phyloP scores from a whole-genome alignment of 1,140 invertebrate genomes.

The Andricus grossulariae region DNA sequence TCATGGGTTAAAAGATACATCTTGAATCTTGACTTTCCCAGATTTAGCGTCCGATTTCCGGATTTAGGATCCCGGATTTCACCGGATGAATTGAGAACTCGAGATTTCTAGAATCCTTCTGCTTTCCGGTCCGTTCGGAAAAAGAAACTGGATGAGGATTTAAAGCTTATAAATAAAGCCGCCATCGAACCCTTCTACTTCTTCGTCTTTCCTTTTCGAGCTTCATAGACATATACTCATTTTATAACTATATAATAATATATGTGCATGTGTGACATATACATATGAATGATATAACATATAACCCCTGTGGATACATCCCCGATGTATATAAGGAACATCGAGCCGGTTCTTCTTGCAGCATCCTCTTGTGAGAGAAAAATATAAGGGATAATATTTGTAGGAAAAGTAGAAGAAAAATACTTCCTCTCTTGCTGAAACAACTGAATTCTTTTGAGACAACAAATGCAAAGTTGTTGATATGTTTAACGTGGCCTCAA shows the following conservation, averaged over 20 bases:
- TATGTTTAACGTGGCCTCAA: background rate
- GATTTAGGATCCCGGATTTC: background rate
- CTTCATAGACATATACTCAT: conserved; percentile 6
- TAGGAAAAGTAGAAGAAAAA: background rate
- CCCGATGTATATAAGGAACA: conserved; percentile 3
- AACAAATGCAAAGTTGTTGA: conserved; percentile 4
- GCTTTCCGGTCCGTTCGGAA: background rate
- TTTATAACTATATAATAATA: background rate
- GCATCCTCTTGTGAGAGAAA: background rate
- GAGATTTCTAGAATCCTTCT: background rate
- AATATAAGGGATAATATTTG: conserved; percentile 23
- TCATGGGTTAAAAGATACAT: background rate
- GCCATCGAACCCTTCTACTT: background rate
- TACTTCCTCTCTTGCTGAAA: conserved; percentile 1
- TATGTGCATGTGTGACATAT: background rate
- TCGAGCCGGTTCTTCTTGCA: conserved; percentile 2
- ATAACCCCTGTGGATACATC: conserved; percentile 13
- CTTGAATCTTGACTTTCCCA: conserved; percentile 7
- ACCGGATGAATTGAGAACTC: background rate
- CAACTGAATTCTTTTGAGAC: background rate
- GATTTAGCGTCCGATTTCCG: conserved; percentile 22
- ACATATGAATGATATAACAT: conserved; percentile 15
- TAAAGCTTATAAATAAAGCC: background rate
- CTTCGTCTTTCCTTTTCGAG: conserved; percentile 21
- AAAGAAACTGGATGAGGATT: conserved; percentile 16